A percentile compares a stretch with the other conserved stretches of the same genome.
phyloP scores from a whole-genome alignment of 2,113 vertebrate genomes.

The Rafetus swinhoei region DNA sequence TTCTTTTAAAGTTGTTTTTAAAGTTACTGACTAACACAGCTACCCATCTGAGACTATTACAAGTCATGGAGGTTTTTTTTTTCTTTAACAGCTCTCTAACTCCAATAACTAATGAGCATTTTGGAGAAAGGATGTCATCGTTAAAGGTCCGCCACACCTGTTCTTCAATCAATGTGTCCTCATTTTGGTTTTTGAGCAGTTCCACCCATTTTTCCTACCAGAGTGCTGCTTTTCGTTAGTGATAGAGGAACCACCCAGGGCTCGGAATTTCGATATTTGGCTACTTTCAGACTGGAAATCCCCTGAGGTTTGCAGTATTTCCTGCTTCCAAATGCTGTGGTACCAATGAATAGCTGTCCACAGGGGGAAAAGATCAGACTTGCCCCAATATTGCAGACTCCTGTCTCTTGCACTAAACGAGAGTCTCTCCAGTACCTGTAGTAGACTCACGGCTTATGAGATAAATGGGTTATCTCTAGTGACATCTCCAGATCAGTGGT shows the following conservation, averaged over 20 bases:
- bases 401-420: not conserved
- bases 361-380: not conserved
- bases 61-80: not conserved
- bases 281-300: not conserved
- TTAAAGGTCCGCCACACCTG: not conserved
- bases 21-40: too few species aligned
- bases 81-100: not conserved
- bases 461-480: not conserved
- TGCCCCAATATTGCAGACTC: not conserved
- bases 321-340: not conserved
- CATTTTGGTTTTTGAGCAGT: not conserved
- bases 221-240: conserved; percentile 17
- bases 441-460: not conserved
- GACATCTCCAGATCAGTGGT: not conserved
- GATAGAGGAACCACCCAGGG: not conserved
- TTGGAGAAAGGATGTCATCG: not conserved
- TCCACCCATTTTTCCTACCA: conserved; percentile 10
- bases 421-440: not conserved
- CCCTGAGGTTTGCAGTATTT: not conserved
- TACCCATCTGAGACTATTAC: too few species aligned
- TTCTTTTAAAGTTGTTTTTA: too few species aligned
- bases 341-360: not conserved
- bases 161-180: not conserved
- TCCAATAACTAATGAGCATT: not conserved
- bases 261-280: conserved; percentile 18